Evolutionary conservation across 2,888 invertebrate genomes (phyloP).

Genomic region (Hypena proboscidalis): DNA sequence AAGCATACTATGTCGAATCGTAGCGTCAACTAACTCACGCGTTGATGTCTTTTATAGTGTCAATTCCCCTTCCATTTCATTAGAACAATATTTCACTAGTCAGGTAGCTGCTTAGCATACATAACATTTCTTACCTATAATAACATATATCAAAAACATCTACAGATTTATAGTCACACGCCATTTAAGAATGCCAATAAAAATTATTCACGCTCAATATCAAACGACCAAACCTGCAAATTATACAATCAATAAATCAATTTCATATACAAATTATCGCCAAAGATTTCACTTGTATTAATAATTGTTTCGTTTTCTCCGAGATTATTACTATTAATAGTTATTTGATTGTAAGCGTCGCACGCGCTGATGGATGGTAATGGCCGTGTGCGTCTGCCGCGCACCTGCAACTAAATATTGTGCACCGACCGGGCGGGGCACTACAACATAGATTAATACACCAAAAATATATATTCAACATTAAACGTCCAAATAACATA

Average conservation of each 20-base stretch:
- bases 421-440: constrained; percentile 23
- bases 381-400: constrained; percentile 46
- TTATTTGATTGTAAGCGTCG: constrained; percentile 53
- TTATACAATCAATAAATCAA: constrained; percentile 45
- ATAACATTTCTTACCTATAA: constrained; percentile 16
- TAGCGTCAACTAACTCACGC: no score
- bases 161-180: constrained; percentile 8
- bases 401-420: constrained; percentile 40
- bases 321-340: constrained; percentile 55
- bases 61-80: no score
- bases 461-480: constrained; percentile 12
- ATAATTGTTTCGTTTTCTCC: constrained; percentile 58
- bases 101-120: constrained; percentile 21
- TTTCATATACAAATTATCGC: constrained; percentile 39
- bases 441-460: constrained; percentile 23
- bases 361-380: constrained; percentile 43
- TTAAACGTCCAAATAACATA: constrained; percentile 21
- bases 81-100: no score
- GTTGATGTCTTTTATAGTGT: no score
- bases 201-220: constrained; percentile 27
- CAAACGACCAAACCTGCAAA: constrained; percentile 31
- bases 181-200: constrained; percentile 23
- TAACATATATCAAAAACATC: constrained; percentile 18
- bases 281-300: constrained; percentile 52
- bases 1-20: no score